These are phyloP conservation scores for Drosophila guanche DNA, from an alignment of 1,140 invertebrate species.

Conservation along the genomic window DNA sequence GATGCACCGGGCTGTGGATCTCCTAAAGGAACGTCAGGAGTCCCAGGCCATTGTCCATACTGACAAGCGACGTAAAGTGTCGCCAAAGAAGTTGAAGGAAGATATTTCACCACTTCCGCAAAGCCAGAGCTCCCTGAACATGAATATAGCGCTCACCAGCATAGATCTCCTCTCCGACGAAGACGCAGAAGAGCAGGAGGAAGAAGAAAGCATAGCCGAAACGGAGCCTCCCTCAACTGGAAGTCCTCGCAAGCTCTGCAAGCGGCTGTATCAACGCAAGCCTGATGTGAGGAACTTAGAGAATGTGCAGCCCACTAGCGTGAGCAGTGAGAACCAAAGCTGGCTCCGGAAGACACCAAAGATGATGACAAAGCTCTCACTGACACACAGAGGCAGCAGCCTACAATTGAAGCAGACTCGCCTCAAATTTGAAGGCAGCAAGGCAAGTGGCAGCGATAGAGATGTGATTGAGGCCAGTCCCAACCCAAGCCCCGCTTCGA, in stretches of 20 bases:
- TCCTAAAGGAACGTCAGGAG: slow-evolving; percentile 33
- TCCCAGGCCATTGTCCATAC: slow-evolving; percentile 15
- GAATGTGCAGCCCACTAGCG: slow-evolving; percentile 44
- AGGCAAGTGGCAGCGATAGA: slow-evolving; percentile 31
- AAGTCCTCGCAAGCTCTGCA: slow-evolving; percentile 51
- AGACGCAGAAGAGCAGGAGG: slow-evolving; percentile 32
- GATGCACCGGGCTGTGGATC: slow-evolving; percentile 43
- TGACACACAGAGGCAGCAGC: slow-evolving; percentile 41
- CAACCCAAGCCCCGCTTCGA: slow-evolving; percentile 42
- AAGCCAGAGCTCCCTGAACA: slow-evolving; percentile 60
- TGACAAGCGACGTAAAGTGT: slow-evolving; percentile 53
- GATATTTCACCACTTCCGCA: slow-evolving; percentile 48
- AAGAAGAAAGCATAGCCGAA: slow-evolving; percentile 65
- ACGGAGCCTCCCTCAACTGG: slow-evolving; percentile 32
- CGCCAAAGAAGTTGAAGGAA: slow-evolving; percentile 42
- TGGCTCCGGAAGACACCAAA: slow-evolving; percentile 54
- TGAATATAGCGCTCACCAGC: slow-evolving; percentile 70
- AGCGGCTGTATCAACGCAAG: slow-evolving; percentile 19
- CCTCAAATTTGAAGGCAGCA: slow-evolving; percentile 49
- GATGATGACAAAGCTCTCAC: slow-evolving; percentile 48
- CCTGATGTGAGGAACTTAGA: slow-evolving; percentile 36
- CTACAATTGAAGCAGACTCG: slow-evolving; percentile 58
- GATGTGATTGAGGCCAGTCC: slow-evolving; percentile 71
- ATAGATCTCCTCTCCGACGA: slow-evolving; percentile 53
- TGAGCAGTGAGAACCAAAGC: background rate